Base-by-base conservation (phyloP, 1,140 invertebrate genomes). In the Diuraphis noxia region DNA sequence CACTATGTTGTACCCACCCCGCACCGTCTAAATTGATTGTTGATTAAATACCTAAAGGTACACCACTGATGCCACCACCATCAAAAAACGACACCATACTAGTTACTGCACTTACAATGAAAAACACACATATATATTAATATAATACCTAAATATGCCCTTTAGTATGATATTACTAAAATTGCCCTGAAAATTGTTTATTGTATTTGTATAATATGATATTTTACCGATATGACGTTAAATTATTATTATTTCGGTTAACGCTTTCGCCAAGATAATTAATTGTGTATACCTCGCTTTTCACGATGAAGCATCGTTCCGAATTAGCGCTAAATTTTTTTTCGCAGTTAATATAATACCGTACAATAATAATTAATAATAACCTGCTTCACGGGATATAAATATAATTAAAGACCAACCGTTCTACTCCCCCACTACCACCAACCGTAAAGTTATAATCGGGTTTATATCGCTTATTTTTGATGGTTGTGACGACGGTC, bases 31-130 rank as follows among this genome's bases (percentile, higher is more conserved):
- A 85, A 85, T 85, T 85, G 43, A 46, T 85, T 34, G 41, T 49
- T 49, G 84, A 85, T 85, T 85, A 84, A 84, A 84, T 43, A 43
- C 25, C 82, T n/a, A 43, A 46, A 84, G 40, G n/a, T 43, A 25
- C 25, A 17, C 30, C 36, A 30, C 13, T 5, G 56, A 63, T 13
- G 30, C 56, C 30, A n/a, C 56, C 30, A n/a, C 10, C 56, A 63
- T 13, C 30, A 13, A 63, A n/a, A 82, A 38, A 82, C 79, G 79
- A 23, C 25, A 40, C 23, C 34, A 38, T 79, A 34, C 21, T 8
- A 23, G 19, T 79, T 34, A 5, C 23, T 25, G 21, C 36, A 25
- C 9, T 38, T 4, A 38, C 79, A 23, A 13, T 63, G 38, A 82
- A 36, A 40, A 82, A 38, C 40, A 38, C 10, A n/a, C 0, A 63